phyloP scores from a whole-genome alignment of 2,888 invertebrate genomes.

The Pilophorus perplexus region DNA sequence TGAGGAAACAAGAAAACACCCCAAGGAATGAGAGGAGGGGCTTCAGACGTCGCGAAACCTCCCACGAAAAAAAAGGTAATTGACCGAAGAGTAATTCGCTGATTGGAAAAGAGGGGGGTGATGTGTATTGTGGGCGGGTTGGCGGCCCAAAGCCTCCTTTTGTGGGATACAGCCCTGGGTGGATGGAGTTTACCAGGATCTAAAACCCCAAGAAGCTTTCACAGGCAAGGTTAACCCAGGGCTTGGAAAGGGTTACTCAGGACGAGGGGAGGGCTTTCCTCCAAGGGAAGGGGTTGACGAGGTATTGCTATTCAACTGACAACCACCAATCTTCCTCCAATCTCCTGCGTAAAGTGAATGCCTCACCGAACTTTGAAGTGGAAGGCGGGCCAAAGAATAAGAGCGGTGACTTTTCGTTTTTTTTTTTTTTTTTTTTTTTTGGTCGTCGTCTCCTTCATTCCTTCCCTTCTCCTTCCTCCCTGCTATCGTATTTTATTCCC shows the following conservation, averaged over 20 bases:
- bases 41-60: constrained; percentile 7
- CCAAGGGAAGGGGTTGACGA: background rate
- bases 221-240: no score
- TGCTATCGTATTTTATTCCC: no score
- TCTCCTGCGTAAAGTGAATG: constrained; percentile 21
- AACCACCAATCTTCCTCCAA: constrained; percentile 28
- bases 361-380: constrained; percentile 6
- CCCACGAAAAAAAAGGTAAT: constrained; percentile 1
- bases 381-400: background rate
- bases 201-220: no score
- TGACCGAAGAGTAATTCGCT: constrained; percentile 26
- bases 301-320: constrained; percentile 27
- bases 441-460: background rate
- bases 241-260: no score
- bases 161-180: no score
- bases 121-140: constrained; percentile 10
- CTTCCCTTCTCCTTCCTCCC: background rate
- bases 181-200: no score
- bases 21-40: background rate
- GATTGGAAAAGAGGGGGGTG: constrained; percentile 14
- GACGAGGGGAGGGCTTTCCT: no score
- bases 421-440: no score
- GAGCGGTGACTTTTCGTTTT: background rate
- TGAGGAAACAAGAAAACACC: background rate
- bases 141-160: constrained; percentile 13